Conservation (phyloP, 2,797 vertebrate genomes). For the Falco berigora region DNA sequence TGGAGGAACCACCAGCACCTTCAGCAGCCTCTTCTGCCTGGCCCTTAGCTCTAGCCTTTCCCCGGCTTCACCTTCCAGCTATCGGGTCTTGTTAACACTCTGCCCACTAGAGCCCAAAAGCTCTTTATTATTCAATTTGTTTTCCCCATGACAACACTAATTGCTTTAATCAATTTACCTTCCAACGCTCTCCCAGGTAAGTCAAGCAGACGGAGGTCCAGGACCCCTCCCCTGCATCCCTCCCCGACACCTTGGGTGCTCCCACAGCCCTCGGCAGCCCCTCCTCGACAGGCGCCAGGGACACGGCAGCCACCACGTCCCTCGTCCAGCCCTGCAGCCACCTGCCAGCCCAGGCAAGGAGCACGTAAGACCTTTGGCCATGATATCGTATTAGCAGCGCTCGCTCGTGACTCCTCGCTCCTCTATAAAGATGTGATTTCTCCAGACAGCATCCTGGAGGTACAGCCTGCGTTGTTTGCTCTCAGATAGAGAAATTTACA, state of each 20-base stretch:
- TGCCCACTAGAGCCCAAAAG: background rate
- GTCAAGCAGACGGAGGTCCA: background rate
- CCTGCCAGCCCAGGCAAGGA: background rate
- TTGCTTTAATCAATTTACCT: background rate
- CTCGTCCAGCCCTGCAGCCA: background rate
- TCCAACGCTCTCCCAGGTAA: background rate
- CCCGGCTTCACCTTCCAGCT: background rate
- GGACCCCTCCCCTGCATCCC: background rate
- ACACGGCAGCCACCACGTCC: background rate
- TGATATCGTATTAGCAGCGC: rapidly evolving
- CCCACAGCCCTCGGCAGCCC: background rate
- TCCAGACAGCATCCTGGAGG: conserved; percentile 18
- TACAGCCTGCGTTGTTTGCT: background rate
- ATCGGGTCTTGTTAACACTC: background rate
- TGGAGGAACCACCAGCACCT: background rate
- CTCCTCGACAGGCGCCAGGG: background rate
- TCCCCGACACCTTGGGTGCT: rapidly evolving
- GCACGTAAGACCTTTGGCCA: conserved; percentile 27
- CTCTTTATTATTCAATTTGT: background rate
- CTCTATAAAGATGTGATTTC: background rate
- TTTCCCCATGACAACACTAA: background rate
- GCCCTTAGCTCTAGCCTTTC: background rate
- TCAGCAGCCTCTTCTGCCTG: background rate
- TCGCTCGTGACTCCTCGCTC: background rate
- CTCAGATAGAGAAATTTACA: conserved; percentile 17